These are phyloP conservation scores for Xyrichtys novacula DNA, from an alignment of 2,797 vertebrate genomes.

Conservation along the genomic window DNA sequence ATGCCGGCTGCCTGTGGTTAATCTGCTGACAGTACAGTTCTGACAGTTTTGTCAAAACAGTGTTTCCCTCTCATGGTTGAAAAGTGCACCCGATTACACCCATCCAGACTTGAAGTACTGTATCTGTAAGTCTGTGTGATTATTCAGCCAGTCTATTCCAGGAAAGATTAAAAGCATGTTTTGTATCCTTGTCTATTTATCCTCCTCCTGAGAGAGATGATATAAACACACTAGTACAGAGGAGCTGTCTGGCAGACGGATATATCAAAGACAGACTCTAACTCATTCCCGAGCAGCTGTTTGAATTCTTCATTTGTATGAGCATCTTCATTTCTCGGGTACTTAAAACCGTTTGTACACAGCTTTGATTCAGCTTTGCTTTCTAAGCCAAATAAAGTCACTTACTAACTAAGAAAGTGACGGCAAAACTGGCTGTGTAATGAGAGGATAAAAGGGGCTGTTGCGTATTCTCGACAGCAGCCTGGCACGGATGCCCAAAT, in stretches of 20 bases:
- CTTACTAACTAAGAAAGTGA: slow-evolving; percentile 32
- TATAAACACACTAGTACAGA: background rate
- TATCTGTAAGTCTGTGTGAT: slow-evolving; percentile 8
- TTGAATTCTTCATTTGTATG: slow-evolving; percentile 18
- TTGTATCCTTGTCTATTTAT: background rate
- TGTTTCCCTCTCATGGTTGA: slow-evolving; percentile 27
- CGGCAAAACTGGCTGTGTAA: slow-evolving; percentile 25
- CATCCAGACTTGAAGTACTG: slow-evolving; percentile 6
- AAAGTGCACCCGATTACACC: background rate
- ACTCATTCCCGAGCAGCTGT: slow-evolving; percentile 32
- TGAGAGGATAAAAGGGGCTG: slow-evolving; percentile 35
- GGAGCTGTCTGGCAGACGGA: background rate
- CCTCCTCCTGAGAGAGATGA: background rate
- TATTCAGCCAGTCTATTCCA: slow-evolving; percentile 8
- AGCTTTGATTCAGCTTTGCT: slow-evolving; percentile 24
- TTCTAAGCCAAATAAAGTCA: slow-evolving; percentile 31
- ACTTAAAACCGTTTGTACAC: slow-evolving; percentile 15
- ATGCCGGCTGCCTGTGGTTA: slow-evolving; percentile 33
- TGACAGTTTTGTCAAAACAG: slow-evolving; percentile 46
- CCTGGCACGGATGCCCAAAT: slow-evolving; percentile 59
- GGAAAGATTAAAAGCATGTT: slow-evolving; percentile 15
- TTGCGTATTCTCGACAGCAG: slow-evolving; percentile 64
- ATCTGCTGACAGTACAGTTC: slow-evolving; percentile 47
- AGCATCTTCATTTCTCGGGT: background rate
- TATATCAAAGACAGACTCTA: slow-evolving; percentile 5